Evolutionary conservation across 2,888 invertebrate genomes (phyloP), one percentile per base, ranked within the genome.

Genomic region (Diplolepis rosae): DNA sequence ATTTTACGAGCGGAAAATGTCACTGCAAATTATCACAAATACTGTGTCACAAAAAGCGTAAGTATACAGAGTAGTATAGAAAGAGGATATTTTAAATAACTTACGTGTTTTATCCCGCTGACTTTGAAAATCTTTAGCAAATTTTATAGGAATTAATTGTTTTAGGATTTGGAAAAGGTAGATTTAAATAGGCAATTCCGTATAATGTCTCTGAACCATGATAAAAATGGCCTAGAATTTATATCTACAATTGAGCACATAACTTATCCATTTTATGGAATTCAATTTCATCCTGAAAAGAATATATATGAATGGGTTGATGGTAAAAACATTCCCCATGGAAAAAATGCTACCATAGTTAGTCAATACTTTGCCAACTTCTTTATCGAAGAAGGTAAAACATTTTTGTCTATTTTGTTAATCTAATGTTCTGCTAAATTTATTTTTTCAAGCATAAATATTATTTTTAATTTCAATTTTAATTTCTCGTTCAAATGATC

Each of bases 271-370:
- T 93, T 97, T 84, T 98, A 94, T 87, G 97, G 94, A 0, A 90
- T 94, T 0, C 97, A 97, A 88, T 98, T 96, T 89, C 98, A 98
- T 85, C 97, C 98, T 0, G 98, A 98, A 88, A 96, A 97, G 84
- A 93, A 92, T 82, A 89, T 92, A 0, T 98, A 93, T 83, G 96
- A 96, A 88, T 96, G 94, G 93, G 91, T 90, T 66, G 80, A 82
- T 28, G 90, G 89, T 7, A 90, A 90, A 69, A 88, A 89, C 0
- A 92, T 95, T 73, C 92, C 94, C 0, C 96, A 96, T 83, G 90
- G 91, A 0, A 67, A 82, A 0, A 89, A 92, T 13, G 93, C 95
- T 0, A 89, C 94, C 0, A 89, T 90, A 81, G 90, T 92, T 0
- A 91, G 93, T 11, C 94, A 95, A 80, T 95, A 95, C 88, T 95